These are phyloP conservation scores for Conus canariensis DNA, from an alignment of 2,888 invertebrate species.

Conservation along the genomic window DNA sequence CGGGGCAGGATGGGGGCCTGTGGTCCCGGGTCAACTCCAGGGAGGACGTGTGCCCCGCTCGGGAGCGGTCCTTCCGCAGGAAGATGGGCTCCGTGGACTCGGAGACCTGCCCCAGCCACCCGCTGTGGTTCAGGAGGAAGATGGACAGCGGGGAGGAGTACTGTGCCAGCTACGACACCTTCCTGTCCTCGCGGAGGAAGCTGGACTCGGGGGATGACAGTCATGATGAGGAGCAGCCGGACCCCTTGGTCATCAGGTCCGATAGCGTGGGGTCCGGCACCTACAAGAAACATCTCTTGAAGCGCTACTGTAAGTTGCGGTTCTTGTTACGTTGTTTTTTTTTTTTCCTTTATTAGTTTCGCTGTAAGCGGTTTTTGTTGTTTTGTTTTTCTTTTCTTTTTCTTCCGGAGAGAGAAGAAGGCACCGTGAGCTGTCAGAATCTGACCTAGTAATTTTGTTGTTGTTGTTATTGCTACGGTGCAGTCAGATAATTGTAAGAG, in stretches of 20 bases:
- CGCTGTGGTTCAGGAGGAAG: neutral
- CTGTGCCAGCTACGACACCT: neutral
- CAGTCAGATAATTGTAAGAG: too few species aligned
- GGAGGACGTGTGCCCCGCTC: slow-evolving; percentile 36
- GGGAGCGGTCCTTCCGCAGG: slow-evolving; percentile 4
- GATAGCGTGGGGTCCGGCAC: slow-evolving; percentile 48
- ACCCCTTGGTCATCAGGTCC: slow-evolving; percentile 10
- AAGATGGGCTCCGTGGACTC: neutral
- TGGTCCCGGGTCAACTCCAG: neutral
- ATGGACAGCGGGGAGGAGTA: neutral
- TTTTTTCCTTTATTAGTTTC: neutral
- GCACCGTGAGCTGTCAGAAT: too few species aligned
- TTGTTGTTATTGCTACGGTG: neutral
- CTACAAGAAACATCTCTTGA: slow-evolving; percentile 63
- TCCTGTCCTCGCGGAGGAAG: neutral
- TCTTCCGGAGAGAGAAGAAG: too few species aligned
- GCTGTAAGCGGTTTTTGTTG: too few species aligned
- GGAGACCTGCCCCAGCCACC: neutral
- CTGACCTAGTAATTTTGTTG: too few species aligned
- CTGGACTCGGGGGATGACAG: slow-evolving; percentile 13
- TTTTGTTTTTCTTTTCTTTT: too few species aligned
- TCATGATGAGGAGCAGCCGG: slow-evolving; percentile 29
- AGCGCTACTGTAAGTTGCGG: slow-evolving; percentile 61
- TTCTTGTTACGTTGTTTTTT: neutral
- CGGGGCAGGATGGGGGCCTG: neutral